Base-by-base conservation (phyloP, 2,113 vertebrate species). In the Corapipo altera region DNA sequence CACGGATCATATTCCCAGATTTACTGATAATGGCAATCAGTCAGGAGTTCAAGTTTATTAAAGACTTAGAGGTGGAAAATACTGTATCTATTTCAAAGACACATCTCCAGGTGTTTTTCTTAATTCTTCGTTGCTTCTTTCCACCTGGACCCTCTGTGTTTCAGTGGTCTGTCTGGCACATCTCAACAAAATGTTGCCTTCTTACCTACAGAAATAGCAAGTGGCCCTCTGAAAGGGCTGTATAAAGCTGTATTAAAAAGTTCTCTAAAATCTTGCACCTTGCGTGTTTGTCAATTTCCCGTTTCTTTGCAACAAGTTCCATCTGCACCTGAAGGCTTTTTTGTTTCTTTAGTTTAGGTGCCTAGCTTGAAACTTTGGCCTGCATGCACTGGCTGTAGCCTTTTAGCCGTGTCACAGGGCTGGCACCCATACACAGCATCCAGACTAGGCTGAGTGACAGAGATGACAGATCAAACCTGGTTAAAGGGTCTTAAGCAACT, bases 381-480 rank as follows among this genome's bases (percentile, higher is more conserved):
- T 69, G n/a, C 24, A 18, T 2, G 8, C 32, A 14, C 14, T 37
- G 27, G 48, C 21, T 65, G 48, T 30, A 54, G 62, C 39, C 37
- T 75, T 59, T 72, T 30, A 54, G 52, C 20, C 2, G 0, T 15
- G 46, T 41, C 49, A 23, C 72, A 10, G 24, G 49, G 59, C 43
- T 24, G 44, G 41, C 59, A 32, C 4, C 35, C 21, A 32, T 44
- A 33, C 3, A 1, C 0, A 12, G 41, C 18, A 44, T 10, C 62
- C 28, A 72, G 13, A 41, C 3, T 5, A 35, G 46, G 49, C 8
- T 39, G 37, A 90, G 22, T 12, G 46, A 69, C 54, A 44, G 59
- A 72, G 33, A 35, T n/a, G 39, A 71, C 5, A 78, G n/a, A 93
- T 12, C 28, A n/a, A 98, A 98, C 98, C 98, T 98, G 98, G 93